Conservation (phyloP, 1,140 invertebrate species). For the Ericerus pela region DNA sequence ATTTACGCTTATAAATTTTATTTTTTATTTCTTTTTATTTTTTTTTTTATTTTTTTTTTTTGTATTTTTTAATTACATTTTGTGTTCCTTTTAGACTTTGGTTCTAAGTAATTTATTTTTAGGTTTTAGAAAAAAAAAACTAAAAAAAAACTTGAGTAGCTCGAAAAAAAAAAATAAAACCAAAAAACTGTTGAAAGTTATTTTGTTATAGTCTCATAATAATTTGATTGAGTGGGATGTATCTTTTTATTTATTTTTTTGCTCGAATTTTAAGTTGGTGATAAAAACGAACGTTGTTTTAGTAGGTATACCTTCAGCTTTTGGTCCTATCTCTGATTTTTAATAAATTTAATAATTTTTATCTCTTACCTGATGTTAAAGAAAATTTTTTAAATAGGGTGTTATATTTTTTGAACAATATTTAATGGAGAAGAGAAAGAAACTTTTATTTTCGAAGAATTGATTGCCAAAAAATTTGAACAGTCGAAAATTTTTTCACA, state of each 20-base stretch:
- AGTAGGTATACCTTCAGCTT: no score
- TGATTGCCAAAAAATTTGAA: not conserved
- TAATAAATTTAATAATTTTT: not conserved
- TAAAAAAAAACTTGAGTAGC: not conserved
- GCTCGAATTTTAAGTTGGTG: not conserved
- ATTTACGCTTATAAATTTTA: constrained; percentile 1
- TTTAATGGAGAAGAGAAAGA: not conserved
- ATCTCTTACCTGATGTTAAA: not conserved
- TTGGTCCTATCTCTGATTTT: not conserved
- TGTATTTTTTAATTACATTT: not conserved
- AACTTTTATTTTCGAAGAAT: not conserved
- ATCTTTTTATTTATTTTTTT: not conserved
- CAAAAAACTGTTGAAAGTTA: not conserved
- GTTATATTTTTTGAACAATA: not conserved
- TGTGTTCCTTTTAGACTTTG: not conserved
- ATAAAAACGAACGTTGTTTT: not conserved
- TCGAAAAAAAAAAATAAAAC: not conserved
- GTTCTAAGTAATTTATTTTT: not conserved
- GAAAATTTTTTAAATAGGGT: not conserved
- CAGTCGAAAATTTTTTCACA: not conserved
- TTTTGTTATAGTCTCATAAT: not conserved
- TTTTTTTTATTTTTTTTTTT: not conserved
- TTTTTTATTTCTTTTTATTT: not conserved
- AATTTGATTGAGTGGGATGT: not conserved
- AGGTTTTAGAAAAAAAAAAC: not conserved